Base-by-base conservation (phyloP, 2,797 vertebrate genomes). In the Dallia pectoralis region DNA sequence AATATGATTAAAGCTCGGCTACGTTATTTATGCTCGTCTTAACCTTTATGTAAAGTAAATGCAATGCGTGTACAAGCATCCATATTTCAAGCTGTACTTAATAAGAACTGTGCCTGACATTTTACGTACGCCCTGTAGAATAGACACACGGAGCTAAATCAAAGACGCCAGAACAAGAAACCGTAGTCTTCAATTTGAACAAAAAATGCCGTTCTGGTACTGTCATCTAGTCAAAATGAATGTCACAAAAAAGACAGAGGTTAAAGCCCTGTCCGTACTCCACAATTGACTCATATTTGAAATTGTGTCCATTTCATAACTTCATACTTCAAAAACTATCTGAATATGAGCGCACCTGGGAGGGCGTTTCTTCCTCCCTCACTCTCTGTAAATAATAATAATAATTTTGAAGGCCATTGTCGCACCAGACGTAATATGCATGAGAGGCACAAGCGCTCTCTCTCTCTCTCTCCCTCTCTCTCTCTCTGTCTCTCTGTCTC, bases 321-420 rank as follows among this genome's bases (percentile, higher is more conserved):
- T 8, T 72, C 63, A 32, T 68, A 22, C n/a, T 53, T 70, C 69
- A 2, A 14, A 44, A 44, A 44, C 11, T 4, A 14, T 44, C 40
- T 12, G 40, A 44, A 44, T 12, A 44, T 44, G 9, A 44, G 7
- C 62, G 40, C 71, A 18, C n/a, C 16, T 47, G 1, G 14, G 73
- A 48, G 25, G n/a, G 70, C 70, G 15, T 76, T 68, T 64, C 69
- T 33, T 63, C 18, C 1, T 25, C 8, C 2, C n/a, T 33, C 32
- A 6, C 1, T 25, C 8, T 1, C n/a, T 56, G 30, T 67, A 32
- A 48, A 62, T 69, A 62, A 75, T 71, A 74, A 56, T 44, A 27
- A 74, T 74, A 76, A 27, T 73, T 66, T 74, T 12, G 11, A 14
- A 70, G 86, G 81, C 85, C 86, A 89, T 77, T 22, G 4, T 78